A percentile compares a stretch with the other conserved stretches of the same genome.
These are phyloP conservation scores for Aleiodes leptofemur DNA, from an alignment of 2,888 invertebrate genomes.

Conservation along the genomic window DNA sequence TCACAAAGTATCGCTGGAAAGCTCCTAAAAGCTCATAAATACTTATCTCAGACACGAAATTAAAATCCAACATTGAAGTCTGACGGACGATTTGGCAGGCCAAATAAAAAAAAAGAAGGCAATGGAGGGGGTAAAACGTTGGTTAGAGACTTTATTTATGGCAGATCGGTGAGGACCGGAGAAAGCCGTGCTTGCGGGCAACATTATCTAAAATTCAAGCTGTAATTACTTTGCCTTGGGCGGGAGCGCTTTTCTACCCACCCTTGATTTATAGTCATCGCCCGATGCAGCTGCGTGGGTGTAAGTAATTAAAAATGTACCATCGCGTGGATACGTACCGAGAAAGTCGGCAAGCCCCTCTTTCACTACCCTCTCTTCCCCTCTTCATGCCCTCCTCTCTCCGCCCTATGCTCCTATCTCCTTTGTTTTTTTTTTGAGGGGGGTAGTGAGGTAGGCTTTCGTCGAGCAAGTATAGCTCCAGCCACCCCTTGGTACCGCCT, in stretches of 20 bases:
- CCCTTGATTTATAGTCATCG: slow-evolving; percentile 76
- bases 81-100: slow-evolving; percentile 36
- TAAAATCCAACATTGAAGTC: slow-evolving; percentile 36
- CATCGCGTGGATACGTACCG: slow-evolving; percentile 72
- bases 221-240: slow-evolving; percentile 75
- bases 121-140: slow-evolving; percentile 42
- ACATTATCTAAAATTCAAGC: slow-evolving; percentile 76
- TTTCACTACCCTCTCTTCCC: slow-evolving; percentile 47
- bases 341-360: slow-evolving; percentile 53
- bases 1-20: slow-evolving; percentile 7
- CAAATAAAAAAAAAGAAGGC: slow-evolving; percentile 26
- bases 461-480: slow-evolving; percentile 44
- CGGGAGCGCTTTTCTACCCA: slow-evolving; percentile 63
- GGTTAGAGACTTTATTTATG: slow-evolving; percentile 53
- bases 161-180: slow-evolving; percentile 50
- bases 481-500: slow-evolving; percentile 64
- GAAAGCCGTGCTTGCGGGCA: slow-evolving; percentile 72
- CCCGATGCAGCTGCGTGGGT: slow-evolving; percentile 76
- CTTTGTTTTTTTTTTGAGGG: slow-evolving; percentile 49
- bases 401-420: slow-evolving; percentile 11
- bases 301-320: slow-evolving; percentile 76
- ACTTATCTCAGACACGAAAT: slow-evolving; percentile 33
- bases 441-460: slow-evolving; percentile 62
- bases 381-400: slow-evolving; percentile 20
- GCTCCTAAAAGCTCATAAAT: slow-evolving; percentile 32